phyloP scores from a whole-genome alignment of 64 coral and sea anemone species.

The Astreopora myriophthalma region DNA sequence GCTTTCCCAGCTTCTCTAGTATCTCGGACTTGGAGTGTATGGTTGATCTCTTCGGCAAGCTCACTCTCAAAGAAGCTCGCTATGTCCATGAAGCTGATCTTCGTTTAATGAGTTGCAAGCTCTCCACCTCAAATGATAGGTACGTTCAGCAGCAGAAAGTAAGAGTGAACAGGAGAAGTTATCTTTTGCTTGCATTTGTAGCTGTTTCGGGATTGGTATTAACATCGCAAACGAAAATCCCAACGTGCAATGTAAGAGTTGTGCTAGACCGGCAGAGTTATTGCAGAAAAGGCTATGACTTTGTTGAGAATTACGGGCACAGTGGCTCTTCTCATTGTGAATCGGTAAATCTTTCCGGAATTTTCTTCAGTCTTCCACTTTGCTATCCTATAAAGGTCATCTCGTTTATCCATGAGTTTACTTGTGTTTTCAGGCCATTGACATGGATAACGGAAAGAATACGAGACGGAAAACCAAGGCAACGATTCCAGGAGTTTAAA shows the following conservation, averaged over 20 bases:
- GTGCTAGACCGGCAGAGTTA: no score
- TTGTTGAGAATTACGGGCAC: no score
- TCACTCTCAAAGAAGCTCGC: conserved; percentile 64
- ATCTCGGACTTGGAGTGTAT: conserved; percentile 68
- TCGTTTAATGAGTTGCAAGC: conserved; percentile 43
- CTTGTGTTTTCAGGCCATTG: conserved; percentile 49
- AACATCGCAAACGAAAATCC: no score
- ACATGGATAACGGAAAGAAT: conserved; percentile 50
- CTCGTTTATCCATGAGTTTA: neutral
- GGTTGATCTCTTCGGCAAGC: conserved; percentile 70
- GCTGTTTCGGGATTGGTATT: no score
- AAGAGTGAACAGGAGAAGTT: no score
- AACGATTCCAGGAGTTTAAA: conserved; percentile 37
- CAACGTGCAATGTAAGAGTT: no score
- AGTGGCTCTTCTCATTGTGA: no score
- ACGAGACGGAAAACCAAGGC: neutral
- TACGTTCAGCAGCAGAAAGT: neutral
- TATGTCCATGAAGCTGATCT: conserved; percentile 36
- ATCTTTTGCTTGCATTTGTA: no score
- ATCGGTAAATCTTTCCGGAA: no score
- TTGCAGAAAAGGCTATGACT: no score
- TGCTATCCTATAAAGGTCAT: neutral
- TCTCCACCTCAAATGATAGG: conserved; percentile 65
- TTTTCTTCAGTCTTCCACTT: no score
- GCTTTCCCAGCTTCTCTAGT: conserved; percentile 83